Evolutionary conservation across 2,888 invertebrate genomes (phyloP), one percentile per base, ranked within the genome.

Genomic region (Meiosimyza decipiens): DNA sequence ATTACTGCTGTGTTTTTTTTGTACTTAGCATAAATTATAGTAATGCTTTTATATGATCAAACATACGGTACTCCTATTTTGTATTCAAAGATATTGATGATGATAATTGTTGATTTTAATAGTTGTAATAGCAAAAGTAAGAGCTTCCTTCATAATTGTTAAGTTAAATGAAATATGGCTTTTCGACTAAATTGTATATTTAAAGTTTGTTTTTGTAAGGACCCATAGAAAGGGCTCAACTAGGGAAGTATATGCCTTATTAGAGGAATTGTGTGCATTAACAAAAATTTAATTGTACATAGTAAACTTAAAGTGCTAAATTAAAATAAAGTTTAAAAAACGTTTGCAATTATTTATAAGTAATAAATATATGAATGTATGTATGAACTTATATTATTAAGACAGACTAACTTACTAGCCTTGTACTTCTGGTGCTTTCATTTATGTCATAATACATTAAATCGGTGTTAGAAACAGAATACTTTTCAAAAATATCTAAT

Each of bases 1-100:
- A 2, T 40, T 40, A 3, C 1, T 13, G 1, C 28, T 18, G 16
- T 18, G 7, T 18, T 57, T 28, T 54, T 18, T 54, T 7, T 57
- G 18, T 57, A 70, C n/a, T 11, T 62, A 57, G 18, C 62, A 55
- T 62, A 66, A 49, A 67, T 47, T 66, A 71, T 67, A 28, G 16
- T 57, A 73, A 51, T 60, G 55, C 69, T 51, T 64, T 67, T 40
- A 40, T 54, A 71, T 49, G 73, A 74, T 57, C 55, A 57, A 49
- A 69, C 13, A 1, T 28, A 28, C 28, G 28, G 4, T 28, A 28
- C 28, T 28, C 3, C 60, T 68, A 72, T 70, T 71, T 74, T 69
- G 65, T 70, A 69, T 66, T 40, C 9, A 40, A 1, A 6, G 6
- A 40, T 40, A 40, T 40, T 9, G 9, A 9, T 9, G 40, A 40